These are phyloP conservation scores for Zaprionus vittiger DNA, from an alignment of 1,140 invertebrate genomes.

Conservation along the genomic window DNA sequence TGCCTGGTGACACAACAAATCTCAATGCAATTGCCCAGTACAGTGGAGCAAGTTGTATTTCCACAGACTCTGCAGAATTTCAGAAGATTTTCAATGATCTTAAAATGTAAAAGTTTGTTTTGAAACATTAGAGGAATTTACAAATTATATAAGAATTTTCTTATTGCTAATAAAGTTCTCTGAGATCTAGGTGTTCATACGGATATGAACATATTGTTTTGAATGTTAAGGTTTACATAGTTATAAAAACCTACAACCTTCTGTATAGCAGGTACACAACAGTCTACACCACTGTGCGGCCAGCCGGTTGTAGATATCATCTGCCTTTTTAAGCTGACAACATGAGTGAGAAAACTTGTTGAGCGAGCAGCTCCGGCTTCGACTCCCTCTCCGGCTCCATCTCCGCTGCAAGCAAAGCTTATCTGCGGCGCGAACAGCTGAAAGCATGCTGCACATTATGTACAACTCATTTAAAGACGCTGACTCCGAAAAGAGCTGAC, in stretches of 20 bases:
- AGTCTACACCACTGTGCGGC: slow-evolving; percentile 10
- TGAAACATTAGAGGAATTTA: background rate
- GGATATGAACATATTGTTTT: too few species aligned
- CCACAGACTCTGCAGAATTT: too few species aligned
- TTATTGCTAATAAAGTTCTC: background rate
- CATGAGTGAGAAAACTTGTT: slow-evolving; percentile 77
- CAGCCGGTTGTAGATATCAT: slow-evolving; percentile 26
- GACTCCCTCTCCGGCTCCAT: background rate
- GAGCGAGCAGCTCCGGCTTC: slow-evolving; percentile 42
- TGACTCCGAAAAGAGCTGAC: slow-evolving; percentile 33
- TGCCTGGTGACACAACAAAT: slow-evolving; percentile 56
- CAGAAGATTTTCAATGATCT: background rate
- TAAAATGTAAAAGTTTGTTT: background rate
- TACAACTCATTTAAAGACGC: slow-evolving; percentile 77
- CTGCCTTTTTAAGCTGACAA: slow-evolving; percentile 51
- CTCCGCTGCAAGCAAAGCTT: slow-evolving; percentile 27
- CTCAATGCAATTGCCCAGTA: slow-evolving; percentile 67
- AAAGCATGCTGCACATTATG: slow-evolving; percentile 53
- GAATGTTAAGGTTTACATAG: too few species aligned
- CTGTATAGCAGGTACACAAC: background rate
- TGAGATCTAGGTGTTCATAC: background rate
- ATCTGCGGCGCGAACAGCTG: slow-evolving; percentile 40
- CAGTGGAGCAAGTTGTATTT: slow-evolving; percentile 17
- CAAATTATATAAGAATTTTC: background rate
- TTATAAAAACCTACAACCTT: too few species aligned